Evolutionary conservation across 2,797 vertebrate species (phyloP).

Genomic region (Coregonus ussuriensis): DNA sequence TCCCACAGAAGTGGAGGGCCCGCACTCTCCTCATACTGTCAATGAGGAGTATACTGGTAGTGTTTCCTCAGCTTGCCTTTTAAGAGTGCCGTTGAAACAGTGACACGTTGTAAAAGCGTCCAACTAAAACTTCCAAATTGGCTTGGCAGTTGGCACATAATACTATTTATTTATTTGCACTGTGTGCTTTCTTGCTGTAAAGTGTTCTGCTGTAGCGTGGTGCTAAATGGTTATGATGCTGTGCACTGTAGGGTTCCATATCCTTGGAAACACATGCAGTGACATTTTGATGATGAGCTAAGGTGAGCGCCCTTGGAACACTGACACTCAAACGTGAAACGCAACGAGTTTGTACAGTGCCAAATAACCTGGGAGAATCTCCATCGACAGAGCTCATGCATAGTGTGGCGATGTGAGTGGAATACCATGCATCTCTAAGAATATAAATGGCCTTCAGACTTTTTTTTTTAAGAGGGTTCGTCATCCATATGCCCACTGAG

Average conservation of each 20-base stretch:
- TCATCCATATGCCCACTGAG: not conserved
- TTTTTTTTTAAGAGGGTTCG: too few species aligned
- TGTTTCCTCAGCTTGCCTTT: constrained; percentile 28
- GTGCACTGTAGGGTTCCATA: not conserved
- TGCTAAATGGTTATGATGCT: not conserved
- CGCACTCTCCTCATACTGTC: constrained; percentile 21
- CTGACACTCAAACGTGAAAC: not conserved
- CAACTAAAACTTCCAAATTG: not conserved
- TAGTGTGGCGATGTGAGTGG: not conserved
- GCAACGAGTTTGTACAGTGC: not conserved
- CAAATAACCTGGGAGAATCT: not conserved
- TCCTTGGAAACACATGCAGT: not conserved
- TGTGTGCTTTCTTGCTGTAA: not conserved
- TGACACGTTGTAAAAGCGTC: not conserved
- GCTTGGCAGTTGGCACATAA: not conserved
- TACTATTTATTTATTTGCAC: not conserved
- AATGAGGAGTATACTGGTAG: constrained; percentile 46
- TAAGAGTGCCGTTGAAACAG: not conserved
- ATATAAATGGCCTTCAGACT: too few species aligned
- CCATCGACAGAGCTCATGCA: not conserved
- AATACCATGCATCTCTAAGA: too few species aligned
- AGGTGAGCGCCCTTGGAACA: too few species aligned
- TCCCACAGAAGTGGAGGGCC: constrained; percentile 57
- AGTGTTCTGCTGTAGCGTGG: not conserved
- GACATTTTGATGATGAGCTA: too few species aligned